Evolutionary conservation across 2,797 vertebrate genomes (phyloP).

Genomic region (Syncerus caffer): DNA sequence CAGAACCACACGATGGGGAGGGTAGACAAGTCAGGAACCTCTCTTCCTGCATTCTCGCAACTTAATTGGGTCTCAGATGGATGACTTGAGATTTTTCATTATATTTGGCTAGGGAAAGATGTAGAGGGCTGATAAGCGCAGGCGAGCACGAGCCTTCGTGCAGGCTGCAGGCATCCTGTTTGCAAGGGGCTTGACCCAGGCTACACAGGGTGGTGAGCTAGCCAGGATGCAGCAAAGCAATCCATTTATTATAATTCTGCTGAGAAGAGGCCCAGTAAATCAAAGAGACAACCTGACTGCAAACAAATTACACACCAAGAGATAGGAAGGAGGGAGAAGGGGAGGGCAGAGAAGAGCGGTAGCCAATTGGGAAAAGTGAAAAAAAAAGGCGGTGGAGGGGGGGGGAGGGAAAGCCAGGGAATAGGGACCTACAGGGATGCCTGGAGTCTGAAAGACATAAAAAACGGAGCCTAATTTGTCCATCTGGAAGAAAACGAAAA

Average conservation of each 20-base stretch:
- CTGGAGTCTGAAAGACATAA: conserved; percentile 29
- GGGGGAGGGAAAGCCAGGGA: conserved; percentile 64
- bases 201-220: conserved; percentile 72
- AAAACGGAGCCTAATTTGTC: conserved; percentile 60
- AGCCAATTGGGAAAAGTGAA: conserved; percentile 67
- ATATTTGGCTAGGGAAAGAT: conserved; percentile 34
- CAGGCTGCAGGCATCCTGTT: conserved; percentile 44
- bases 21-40: not conserved
- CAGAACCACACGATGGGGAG: not conserved
- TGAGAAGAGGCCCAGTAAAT: conserved; percentile 83
- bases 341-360: conserved; percentile 23
- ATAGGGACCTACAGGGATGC: conserved; percentile 64
- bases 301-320: conserved; percentile 82
- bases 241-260: conserved; percentile 87
- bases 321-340: not conserved
- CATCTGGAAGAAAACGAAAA: conserved; percentile 61
- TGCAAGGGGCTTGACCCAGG: conserved; percentile 77
- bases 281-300: conserved; percentile 83
- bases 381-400: conserved; percentile 46
- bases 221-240: conserved; percentile 77
- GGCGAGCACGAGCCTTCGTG: not conserved
- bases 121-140: not conserved
- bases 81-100: conserved; percentile 54
- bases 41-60: conserved; percentile 20
- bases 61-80: conserved; percentile 53